A percentile compares a stretch with the other conserved stretches of the same genome.
Conservation (phyloP, 1,140 invertebrate species). For the Apolygus lucorum region DNA sequence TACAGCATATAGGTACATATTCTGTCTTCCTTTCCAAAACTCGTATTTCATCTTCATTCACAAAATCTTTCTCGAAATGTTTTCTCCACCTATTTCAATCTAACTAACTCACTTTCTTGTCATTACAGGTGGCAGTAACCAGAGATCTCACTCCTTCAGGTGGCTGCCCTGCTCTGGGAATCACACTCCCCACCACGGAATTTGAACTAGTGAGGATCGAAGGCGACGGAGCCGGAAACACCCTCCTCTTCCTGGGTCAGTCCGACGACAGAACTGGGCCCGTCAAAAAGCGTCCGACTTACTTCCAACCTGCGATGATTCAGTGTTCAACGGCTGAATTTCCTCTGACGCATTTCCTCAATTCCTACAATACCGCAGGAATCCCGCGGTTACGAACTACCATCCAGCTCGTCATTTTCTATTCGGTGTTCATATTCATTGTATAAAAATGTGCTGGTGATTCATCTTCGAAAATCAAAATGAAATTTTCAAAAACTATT, state of each 20-base stretch:
- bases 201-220: slow-evolving; percentile 45
- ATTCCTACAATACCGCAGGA: slow-evolving; percentile 7
- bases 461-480: too few relatives aligned
- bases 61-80: too few relatives aligned
- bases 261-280: slow-evolving; percentile 39
- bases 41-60: too few relatives aligned
- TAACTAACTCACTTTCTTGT: too few relatives aligned
- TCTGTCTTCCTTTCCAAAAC: too few relatives aligned
- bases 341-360: slow-evolving; percentile 17
- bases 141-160: slow-evolving; percentile 44
- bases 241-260: slow-evolving; percentile 41
- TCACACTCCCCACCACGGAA: slow-evolving; percentile 44
- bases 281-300: slow-evolving; percentile 40
- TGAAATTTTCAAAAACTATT: too few relatives aligned
- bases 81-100: too few relatives aligned
- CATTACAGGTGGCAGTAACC: slow-evolving; percentile 38
- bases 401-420: too few relatives aligned
- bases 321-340: slow-evolving; percentile 39
- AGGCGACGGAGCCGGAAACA: slow-evolving; percentile 39
- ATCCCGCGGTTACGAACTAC: too few relatives aligned
- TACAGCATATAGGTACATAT: too few relatives aligned
- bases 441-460: too few relatives aligned
- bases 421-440: too few relatives aligned
- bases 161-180: slow-evolving; percentile 45
- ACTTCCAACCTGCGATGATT: slow-evolving; percentile 43